These are phyloP conservation scores for Meiosimyza decipiens DNA, from an alignment of 2,888 invertebrate species.

Conservation along the genomic window DNA sequence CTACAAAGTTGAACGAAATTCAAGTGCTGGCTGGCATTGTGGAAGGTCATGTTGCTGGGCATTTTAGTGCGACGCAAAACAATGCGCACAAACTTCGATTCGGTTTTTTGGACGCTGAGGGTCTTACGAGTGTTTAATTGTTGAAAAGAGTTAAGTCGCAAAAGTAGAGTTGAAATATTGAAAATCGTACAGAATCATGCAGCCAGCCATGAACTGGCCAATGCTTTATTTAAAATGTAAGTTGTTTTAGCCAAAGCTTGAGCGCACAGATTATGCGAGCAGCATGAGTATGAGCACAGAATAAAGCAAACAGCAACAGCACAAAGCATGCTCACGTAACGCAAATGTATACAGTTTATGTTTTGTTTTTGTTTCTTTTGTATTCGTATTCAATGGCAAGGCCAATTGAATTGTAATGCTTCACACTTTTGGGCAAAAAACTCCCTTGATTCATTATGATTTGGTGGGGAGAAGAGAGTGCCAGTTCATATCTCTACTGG, in stretches of 20 bases:
- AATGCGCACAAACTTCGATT: not conserved
- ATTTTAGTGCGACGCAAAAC: conserved; percentile 32
- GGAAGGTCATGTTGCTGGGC: conserved; percentile 60
- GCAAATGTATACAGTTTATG: not conserved
- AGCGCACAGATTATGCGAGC: not conserved
- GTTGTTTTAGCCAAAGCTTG: not conserved
- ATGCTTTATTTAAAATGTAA: not conserved
- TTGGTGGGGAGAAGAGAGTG: not conserved
- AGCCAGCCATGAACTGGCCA: conserved; percentile 26
- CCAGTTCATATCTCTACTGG: too few species aligned
- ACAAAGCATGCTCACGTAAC: not conserved
- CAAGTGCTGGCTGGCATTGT: conserved; percentile 57
- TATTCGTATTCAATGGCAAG: conserved; percentile 34
- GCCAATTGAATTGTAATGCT: conserved; percentile 13
- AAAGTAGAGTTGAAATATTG: not conserved
- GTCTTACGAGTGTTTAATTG: conserved; percentile 14
- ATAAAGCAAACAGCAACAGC: too few species aligned
- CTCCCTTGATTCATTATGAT: conserved; percentile 1
- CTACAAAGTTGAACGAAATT: conserved; percentile 48
- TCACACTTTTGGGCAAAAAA: conserved; percentile 1
- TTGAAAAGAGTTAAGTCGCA: not conserved
- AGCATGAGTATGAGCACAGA: not conserved
- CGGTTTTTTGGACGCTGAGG: conserved; percentile 37
- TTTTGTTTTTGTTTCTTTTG: not conserved
- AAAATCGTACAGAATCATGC: not conserved